phyloP scores from a whole-genome alignment of 2,797 vertebrate species.

The Paratrypauchen microcephalus region DNA sequence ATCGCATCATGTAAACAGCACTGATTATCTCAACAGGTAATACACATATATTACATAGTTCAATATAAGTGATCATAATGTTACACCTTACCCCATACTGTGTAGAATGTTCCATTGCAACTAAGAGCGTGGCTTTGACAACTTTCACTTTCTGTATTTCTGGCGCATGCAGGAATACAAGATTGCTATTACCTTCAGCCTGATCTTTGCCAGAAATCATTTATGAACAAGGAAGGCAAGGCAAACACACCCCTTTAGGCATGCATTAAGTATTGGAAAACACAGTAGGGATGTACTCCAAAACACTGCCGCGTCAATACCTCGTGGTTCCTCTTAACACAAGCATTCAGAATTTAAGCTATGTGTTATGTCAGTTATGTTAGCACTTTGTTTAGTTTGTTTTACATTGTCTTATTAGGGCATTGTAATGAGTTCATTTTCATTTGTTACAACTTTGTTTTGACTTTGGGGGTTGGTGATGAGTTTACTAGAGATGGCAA shows the following conservation, averaged over 20 bases:
- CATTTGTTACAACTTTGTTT: conserved; percentile 38
- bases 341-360: conserved; percentile 21
- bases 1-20: too few species aligned
- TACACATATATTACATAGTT: neutral
- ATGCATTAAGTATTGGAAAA: neutral
- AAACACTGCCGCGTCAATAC: neutral
- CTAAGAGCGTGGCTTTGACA: neutral
- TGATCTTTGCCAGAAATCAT: neutral
- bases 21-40: too few species aligned
- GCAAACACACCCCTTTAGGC: neutral
- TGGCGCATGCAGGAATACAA: neutral
- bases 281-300: neutral
- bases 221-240: neutral
- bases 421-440: conserved; percentile 16
- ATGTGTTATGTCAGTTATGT: conserved; percentile 16
- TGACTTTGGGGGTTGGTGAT: conserved; percentile 45
- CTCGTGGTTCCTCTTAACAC: conserved; percentile 20
- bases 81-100: neutral
- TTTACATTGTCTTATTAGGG: neutral
- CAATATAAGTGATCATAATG: neutral
- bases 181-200: neutral
- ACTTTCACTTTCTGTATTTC: conserved; percentile 2
- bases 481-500: conserved; percentile 44
- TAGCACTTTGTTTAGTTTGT: conserved; percentile 9
- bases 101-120: neutral